phyloP scores from a whole-genome alignment of 2,888 invertebrate genomes.

The Tiphia femorata region DNA sequence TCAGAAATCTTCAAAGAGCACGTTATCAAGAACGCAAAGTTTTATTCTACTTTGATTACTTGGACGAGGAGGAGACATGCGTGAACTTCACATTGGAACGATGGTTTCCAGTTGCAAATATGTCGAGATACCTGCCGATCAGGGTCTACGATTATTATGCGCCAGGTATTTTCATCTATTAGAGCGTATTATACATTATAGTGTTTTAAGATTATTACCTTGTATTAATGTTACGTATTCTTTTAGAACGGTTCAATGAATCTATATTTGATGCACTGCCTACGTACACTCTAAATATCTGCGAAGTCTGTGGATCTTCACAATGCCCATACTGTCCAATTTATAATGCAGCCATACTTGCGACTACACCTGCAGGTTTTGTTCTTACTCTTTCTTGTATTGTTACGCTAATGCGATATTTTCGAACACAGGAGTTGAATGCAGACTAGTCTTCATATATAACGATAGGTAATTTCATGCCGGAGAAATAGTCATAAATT shows the following conservation, averaged over 20 bases:
- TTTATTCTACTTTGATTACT: constrained; percentile 91
- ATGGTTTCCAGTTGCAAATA: constrained; percentile 97
- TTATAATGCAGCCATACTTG: constrained; percentile 76
- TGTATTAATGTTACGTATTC: constrained; percentile 17
- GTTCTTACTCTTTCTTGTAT: constrained; percentile 45
- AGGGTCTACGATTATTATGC: constrained; percentile 96
- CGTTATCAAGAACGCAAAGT: constrained; percentile 86
- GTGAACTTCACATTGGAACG: constrained; percentile 93
- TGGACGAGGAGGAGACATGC: constrained; percentile 88
- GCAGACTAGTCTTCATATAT: constrained; percentile 40
- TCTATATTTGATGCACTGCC: constrained; percentile 90
- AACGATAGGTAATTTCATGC: not conserved
- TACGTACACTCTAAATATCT: constrained; percentile 89
- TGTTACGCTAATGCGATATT: constrained; percentile 46
- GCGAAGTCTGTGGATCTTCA: constrained; percentile 94
- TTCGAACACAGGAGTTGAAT: constrained; percentile 53
- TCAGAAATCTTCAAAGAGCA: constrained; percentile 87
- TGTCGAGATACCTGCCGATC: constrained; percentile 92
- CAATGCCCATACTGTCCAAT: constrained; percentile 94
- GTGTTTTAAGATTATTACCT: not conserved
- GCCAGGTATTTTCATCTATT: constrained; percentile 78
- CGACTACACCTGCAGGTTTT: constrained; percentile 53
- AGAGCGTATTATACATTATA: not conserved
- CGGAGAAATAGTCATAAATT: too few relatives aligned
- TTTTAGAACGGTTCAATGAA: constrained; percentile 91